These are phyloP conservation scores for Martes martes DNA, from an alignment of 2,113 vertebrate genomes.

Conservation along the genomic window DNA sequence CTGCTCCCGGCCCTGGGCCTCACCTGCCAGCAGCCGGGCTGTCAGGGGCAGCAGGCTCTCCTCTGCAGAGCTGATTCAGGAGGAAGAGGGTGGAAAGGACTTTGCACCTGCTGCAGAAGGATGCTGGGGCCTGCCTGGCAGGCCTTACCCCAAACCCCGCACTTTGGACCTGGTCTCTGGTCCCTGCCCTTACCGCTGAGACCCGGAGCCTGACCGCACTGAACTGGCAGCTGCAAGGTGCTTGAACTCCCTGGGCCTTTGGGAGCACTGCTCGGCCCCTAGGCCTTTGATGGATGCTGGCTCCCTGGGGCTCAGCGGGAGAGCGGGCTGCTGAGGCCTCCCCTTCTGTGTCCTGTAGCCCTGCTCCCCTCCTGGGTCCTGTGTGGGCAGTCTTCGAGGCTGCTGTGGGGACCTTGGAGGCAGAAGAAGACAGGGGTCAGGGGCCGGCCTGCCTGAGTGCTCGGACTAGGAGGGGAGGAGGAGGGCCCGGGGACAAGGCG, in stretches of 20 bases:
- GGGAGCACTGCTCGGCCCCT: not conserved
- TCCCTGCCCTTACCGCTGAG: slow-evolving; percentile 27
- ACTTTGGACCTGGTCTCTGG: not conserved
- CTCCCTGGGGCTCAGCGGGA: not conserved
- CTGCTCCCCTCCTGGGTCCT: not conserved
- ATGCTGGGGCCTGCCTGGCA: slow-evolving; percentile 10
- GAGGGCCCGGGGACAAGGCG: not conserved
- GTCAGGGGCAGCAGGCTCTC: slow-evolving; percentile 44
- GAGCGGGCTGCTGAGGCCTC: not conserved
- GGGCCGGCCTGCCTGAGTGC: not conserved
- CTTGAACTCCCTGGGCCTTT: not conserved
- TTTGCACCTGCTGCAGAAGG: not conserved
- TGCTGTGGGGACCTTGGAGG: slow-evolving; percentile 43
- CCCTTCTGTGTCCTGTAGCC: not conserved
- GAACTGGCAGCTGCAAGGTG: not conserved
- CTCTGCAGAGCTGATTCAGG: not conserved
- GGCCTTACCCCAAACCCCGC: not conserved
- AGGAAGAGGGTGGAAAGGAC: not conserved
- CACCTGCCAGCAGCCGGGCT: slow-evolving; percentile 44
- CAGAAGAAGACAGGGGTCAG: not conserved
- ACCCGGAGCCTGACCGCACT: not conserved
- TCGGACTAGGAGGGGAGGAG: not conserved
- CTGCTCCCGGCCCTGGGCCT: not conserved
- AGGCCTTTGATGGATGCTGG: not conserved
- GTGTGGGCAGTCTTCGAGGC: not conserved